phyloP scores from a whole-genome alignment of 2,797 vertebrate species.

The Enteromius anoplus region DNA sequence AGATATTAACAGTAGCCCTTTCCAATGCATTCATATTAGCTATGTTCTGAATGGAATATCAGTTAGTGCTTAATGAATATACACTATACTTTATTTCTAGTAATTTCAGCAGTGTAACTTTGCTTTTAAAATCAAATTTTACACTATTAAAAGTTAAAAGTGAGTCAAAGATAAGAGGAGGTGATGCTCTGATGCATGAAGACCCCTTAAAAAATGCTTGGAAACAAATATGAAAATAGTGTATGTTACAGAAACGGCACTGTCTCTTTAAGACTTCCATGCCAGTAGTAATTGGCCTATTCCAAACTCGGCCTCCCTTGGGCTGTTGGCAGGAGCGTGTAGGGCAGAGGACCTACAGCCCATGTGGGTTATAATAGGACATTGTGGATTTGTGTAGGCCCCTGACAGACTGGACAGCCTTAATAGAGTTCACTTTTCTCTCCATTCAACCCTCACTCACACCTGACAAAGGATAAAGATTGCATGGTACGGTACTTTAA shows the following conservation, averaged over 20 bases:
- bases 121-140: background rate
- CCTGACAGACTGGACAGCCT: background rate
- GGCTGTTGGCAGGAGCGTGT: conserved; percentile 15
- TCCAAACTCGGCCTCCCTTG: conserved; percentile 17
- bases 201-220: background rate
- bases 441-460: background rate
- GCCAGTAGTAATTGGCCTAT: conserved; percentile 36
- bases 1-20: conserved; percentile 30
- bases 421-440: conserved; percentile 24
- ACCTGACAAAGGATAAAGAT: background rate
- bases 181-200: background rate
- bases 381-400: conserved; percentile 17
- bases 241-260: background rate
- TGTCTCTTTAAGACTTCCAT: conserved; percentile 26
- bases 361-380: conserved; percentile 35
- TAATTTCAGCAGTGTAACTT: background rate
- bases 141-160: background rate
- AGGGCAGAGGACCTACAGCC: conserved; percentile 27
- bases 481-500: background rate
- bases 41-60: background rate
- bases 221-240: background rate
- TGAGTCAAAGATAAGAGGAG: background rate
- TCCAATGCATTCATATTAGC: conserved; percentile 26
- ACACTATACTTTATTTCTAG: background rate
- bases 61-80: background rate